A percentile compares a stretch with the other conserved stretches of the same genome.
phyloP scores from a whole-genome alignment of 92 coral and sea anemone genomes.

The Heliopora coerulea region DNA sequence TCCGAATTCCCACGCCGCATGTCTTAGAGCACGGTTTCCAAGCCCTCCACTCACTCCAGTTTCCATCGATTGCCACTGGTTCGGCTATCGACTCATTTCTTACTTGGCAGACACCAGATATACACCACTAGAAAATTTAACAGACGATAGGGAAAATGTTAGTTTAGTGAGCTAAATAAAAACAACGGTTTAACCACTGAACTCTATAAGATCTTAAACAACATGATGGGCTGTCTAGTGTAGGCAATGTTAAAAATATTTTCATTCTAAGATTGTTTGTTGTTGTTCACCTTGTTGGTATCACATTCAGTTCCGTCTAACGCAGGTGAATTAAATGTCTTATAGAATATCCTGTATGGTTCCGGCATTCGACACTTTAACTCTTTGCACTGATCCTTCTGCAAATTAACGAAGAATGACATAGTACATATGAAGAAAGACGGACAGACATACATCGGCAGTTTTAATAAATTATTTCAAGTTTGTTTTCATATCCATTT shows the following conservation, averaged over 20 bases:
- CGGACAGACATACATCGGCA: no score
- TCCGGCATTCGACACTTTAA: not conserved
- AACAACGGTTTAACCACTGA: no score
- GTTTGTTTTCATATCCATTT: no score
- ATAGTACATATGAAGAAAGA: not conserved
- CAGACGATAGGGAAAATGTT: not conserved
- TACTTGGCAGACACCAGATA: constrained; percentile 11
- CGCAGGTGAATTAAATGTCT: constrained; percentile 47
- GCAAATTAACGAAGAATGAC: not conserved
- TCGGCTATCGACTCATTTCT: not conserved
- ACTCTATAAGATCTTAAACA: no score
- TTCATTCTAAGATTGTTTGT: not conserved
- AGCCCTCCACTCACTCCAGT: constrained; percentile 11
- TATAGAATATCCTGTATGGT: not conserved
- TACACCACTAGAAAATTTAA: constrained; percentile 10
- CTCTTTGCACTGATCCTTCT: not conserved
- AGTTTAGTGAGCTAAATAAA: no score
- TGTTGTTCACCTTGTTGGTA: constrained; percentile 53
- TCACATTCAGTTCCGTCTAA: constrained; percentile 84
- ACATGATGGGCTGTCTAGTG: no score
- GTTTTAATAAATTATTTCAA: no score
- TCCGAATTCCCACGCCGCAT: constrained; percentile 13
- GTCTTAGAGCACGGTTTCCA: constrained; percentile 19
- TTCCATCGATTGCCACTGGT: constrained; percentile 5
- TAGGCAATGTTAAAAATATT: no score